Evolutionary conservation across 2,888 invertebrate genomes (phyloP), one percentile per base, ranked within the genome.

Genomic region (Pseudococcus longispinus): DNA sequence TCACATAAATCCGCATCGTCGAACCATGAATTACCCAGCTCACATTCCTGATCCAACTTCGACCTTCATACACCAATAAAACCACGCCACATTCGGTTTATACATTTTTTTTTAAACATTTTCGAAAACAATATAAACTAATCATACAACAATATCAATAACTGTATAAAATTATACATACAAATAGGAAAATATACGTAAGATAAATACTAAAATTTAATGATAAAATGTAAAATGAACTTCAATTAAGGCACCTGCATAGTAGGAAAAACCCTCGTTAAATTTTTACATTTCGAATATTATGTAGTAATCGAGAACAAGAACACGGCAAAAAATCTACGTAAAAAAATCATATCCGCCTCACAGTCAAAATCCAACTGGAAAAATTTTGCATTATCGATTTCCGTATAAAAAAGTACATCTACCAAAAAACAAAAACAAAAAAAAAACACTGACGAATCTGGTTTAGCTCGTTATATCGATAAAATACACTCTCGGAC

Each of bases 61-160:
- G 5, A 1, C 44, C 44, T 44, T 5, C 5, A 44, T 11, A 8
- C 4, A 46, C 44, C 13, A 65, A 84, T 42, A 23, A 84, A 18
- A 20, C 2, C 37, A 84, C 32, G 11, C 1, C 37, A 55, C 2
- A 42, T 42, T 23, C 15, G 23, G 80, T 77, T 77, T 86, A 23
- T 84, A 37, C 32, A 84, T 32, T 84, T 84, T 84, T 83, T 84
- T 84, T 84, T 80, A n/a, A 80, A 80, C 77, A 80, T 80, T 80
- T 80, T 80, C 37, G 20, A 55, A 55, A 84, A 84, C 84, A 84
- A 84, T 84, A 26, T 84, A 55, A 51, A 84, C 84, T 55, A 60
- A 55, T 83, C 20, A 84, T 84, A 80, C 77, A 84, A 84, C 84
- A 84, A 84, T 84, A 84, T 55, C 46, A 84, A 84, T 84, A 84